Evolutionary conservation across 2,797 vertebrate genomes (phyloP).

Genomic region (Liasis olivaceus): DNA sequence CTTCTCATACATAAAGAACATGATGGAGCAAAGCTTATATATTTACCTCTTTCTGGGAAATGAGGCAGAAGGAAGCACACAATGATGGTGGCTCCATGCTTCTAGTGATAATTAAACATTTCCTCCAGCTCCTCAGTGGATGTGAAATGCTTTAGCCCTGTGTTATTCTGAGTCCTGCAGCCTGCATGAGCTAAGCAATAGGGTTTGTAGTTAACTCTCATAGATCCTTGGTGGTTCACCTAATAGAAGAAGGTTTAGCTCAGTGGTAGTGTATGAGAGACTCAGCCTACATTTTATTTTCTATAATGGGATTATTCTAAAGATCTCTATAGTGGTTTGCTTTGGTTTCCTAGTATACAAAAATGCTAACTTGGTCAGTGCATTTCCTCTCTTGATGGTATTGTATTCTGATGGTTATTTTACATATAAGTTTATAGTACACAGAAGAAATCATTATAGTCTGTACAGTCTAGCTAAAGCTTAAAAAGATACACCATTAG

Average conservation of each 20-base stretch:
- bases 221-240: not conserved
- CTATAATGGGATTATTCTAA: not conserved
- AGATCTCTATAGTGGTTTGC: not conserved
- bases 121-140: not conserved
- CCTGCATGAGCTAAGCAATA: not conserved
- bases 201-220: not conserved
- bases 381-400: not conserved
- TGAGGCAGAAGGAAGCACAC: not conserved
- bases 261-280: not conserved
- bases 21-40: not conserved
- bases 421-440: not conserved
- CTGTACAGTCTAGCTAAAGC: not conserved
- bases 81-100: not conserved
- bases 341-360: not conserved
- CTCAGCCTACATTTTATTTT: not conserved
- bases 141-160: not conserved
- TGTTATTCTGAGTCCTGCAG: not conserved
- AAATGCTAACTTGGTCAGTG: not conserved
- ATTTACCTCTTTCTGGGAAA: not conserved
- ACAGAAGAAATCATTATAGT: not conserved
- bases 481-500: not conserved
- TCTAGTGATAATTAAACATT: not conserved
- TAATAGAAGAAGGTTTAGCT: not conserved
- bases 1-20: not conserved
- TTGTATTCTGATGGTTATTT: not conserved